Evolutionary conservation across 2,113 vertebrate species (phyloP).

Genomic region (Sturnira hondurensis): DNA sequence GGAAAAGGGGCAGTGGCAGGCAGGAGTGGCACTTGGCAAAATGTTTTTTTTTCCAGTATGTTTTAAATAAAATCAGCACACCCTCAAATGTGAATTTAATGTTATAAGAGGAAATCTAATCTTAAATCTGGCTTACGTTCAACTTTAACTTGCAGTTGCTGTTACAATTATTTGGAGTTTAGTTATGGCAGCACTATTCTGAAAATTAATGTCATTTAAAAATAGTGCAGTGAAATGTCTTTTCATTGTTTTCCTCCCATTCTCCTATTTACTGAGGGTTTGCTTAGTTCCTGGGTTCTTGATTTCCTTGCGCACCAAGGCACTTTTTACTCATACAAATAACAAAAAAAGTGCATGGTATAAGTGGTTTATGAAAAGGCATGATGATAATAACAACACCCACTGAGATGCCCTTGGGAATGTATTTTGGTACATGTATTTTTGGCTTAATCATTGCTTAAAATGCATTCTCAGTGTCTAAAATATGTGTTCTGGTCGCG

Average conservation of each 20-base stretch:
- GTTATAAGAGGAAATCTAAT: constrained; percentile 47
- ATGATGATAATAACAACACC: background rate
- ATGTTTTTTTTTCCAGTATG: constrained; percentile 25
- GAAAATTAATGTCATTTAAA: background rate
- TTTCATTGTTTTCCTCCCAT: background rate
- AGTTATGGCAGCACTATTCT: background rate
- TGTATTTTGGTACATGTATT: background rate
- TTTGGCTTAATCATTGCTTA: background rate
- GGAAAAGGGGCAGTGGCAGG: too few species aligned
- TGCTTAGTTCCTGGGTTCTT: background rate
- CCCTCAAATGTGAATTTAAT: constrained; percentile 53
- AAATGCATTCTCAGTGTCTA: background rate
- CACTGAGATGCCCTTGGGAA: background rate
- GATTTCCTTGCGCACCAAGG: background rate
- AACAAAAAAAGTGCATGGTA: background rate
- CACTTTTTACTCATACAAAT: background rate
- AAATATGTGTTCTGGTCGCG: background rate
- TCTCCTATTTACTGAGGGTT: background rate
- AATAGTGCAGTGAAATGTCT: background rate
- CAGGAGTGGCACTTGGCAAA: constrained; percentile 30
- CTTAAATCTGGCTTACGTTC: constrained; percentile 45
- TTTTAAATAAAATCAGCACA: constrained; percentile 61
- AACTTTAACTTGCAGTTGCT: constrained; percentile 12
- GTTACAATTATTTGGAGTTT: background rate
- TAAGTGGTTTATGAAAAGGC: background rate